Percentiles rank a stretch among this genome's conserved stretches.
Evolutionary conservation across 2,888 invertebrate species (phyloP).

Genomic region (Chrysolina oricalcia): DNA sequence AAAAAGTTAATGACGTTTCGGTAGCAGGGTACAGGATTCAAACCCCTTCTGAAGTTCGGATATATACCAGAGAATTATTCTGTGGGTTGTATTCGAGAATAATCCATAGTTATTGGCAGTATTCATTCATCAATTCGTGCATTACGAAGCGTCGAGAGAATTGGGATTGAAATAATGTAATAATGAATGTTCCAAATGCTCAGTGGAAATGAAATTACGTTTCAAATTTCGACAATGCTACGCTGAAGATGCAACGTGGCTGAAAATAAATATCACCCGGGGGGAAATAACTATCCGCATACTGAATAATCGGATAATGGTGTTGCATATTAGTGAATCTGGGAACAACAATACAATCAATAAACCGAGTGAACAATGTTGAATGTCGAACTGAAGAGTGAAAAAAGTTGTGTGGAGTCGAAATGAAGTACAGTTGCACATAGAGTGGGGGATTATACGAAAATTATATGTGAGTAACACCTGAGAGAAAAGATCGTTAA

Average conservation of each 20-base stretch:
- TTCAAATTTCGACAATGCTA: neutral
- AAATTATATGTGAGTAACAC: no score
- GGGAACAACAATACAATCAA: neutral
- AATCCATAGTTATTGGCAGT: neutral
- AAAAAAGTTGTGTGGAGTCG: no score
- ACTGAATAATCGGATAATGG: neutral
- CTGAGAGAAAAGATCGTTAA: no score
- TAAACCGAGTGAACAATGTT: no score
- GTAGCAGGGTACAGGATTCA: no score
- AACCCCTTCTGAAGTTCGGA: no score
- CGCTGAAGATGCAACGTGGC: neutral
- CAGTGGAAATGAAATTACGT: neutral
- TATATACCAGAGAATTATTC: no score
- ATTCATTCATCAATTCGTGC: slow-evolving; percentile 4
- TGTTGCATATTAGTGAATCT: neutral
- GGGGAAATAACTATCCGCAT: neutral
- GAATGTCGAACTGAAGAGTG: no score
- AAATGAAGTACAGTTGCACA: no score
- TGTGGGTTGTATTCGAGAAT: neutral
- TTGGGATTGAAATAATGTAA: slow-evolving; percentile 11
- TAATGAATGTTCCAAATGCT: slow-evolving; percentile 9
- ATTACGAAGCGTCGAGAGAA: neutral
- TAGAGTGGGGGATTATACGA: no score
- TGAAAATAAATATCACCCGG: neutral
- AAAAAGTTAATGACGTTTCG: no score